Base-by-base conservation (phyloP, 2,888 invertebrate genomes). In the Stramonita haemastoma region DNA sequence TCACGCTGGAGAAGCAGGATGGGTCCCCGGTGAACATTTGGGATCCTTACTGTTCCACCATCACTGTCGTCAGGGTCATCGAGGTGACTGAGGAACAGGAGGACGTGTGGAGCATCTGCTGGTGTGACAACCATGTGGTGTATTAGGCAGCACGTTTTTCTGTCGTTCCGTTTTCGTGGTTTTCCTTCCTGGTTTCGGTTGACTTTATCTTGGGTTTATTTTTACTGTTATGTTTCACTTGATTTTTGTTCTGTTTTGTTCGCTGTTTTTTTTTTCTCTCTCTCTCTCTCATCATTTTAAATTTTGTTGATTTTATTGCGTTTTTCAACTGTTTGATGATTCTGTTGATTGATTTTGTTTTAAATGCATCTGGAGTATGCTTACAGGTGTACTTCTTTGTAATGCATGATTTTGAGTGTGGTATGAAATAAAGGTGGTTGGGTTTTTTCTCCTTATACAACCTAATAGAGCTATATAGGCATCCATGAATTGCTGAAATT, bases 121-220 rank as follows among this genome's bases (percentile, higher is more conserved):
- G 88, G 88, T 88, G 88, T 26, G 83, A 83, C 15, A 11, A 36
- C 57, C 88, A 88, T 36, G 66, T 88, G 11, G 60, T 83, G 26
- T 79, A 83, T 26, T 79, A 32, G 79, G 32, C 13, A 6, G 46
- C 4, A 17, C 15, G 36, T 15, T 34, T 17, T 34, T 34, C n/a
- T 32, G 46, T 46, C 46, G 73, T 77, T 77, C 22, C 26, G 1
- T 77, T 1, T 77, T 77, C 13, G 15, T 77, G 26, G 13, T 77
- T 77, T 73, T 77, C 2, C 26, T 77, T 11, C 73, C 26, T 29
- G 6, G 29, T 32, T 34, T 79, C 32, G 17, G 22, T 34, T 2
- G 34, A 79, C 13, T 79, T 32, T 32, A 34, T 77, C 19, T 79
- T 13, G 29, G 29, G 79, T 79, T 32, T 79, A 11, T 79, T 34